These are phyloP conservation scores for Theristus sp. DNA, from an alignment of 2,888 invertebrate species.

Conservation along the genomic window DNA sequence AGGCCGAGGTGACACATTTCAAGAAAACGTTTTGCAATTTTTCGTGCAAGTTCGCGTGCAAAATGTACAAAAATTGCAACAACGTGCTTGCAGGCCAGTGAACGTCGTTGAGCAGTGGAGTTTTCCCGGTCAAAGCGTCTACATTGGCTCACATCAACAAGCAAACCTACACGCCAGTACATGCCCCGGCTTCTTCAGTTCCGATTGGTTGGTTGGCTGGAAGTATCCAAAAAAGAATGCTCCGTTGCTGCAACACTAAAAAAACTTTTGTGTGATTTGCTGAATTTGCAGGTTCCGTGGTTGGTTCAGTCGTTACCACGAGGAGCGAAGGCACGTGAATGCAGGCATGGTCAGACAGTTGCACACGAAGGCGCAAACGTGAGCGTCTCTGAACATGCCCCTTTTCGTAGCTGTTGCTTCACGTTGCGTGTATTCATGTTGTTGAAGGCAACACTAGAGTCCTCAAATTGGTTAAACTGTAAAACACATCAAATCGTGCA, in stretches of 20 bases:
- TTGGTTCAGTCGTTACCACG: neutral
- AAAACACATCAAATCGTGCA: too few species aligned
- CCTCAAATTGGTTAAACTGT: too few species aligned
- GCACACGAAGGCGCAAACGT: neutral
- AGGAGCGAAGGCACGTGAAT: neutral
- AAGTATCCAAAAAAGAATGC: too few species aligned
- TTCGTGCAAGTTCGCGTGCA: neutral
- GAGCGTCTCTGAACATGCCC: neutral
- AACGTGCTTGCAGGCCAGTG: neutral
- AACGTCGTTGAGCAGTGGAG: slow-evolving; percentile 3
- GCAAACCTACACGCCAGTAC: slow-evolving; percentile 1
- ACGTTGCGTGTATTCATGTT: too few species aligned
- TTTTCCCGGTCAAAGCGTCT: slow-evolving; percentile 3
- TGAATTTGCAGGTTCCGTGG: neutral
- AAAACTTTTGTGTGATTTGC: neutral
- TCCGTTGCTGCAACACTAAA: too few species aligned
- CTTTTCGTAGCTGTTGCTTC: too few species aligned
- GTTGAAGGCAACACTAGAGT: too few species aligned
- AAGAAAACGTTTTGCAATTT: neutral
- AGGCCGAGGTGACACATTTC: neutral
- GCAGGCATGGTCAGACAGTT: neutral
- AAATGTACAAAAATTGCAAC: neutral
- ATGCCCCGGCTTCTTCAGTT: neutral
- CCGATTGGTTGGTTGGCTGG: slow-evolving; percentile 4
- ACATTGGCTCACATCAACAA: slow-evolving; percentile 4